Percentiles rank a stretch among this genome's conserved stretches.
phyloP scores from a whole-genome alignment of 2,888 invertebrate species.

The Iphiclides podalirius region DNA sequence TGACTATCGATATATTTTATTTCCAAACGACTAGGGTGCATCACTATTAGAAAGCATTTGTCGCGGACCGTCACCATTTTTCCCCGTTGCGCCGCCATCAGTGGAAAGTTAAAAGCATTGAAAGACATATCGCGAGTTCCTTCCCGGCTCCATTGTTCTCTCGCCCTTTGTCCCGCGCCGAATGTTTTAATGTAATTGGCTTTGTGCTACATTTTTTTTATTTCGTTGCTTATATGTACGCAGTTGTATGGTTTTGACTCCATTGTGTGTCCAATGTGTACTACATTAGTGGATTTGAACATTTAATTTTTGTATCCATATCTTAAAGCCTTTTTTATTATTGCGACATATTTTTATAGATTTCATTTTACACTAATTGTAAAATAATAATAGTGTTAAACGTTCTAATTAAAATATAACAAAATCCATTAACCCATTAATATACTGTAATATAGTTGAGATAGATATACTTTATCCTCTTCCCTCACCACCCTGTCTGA shows the following conservation, averaged over 20 bases:
- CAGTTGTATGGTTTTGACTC: neutral
- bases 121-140: constrained; percentile 78
- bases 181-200: constrained; percentile 81
- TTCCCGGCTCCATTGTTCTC: constrained; percentile 72
- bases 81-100: constrained; percentile 72
- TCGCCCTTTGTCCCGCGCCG: constrained; percentile 72
- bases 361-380: no score
- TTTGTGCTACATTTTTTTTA: constrained; percentile 63
- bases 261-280: no score
- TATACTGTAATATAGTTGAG: constrained; percentile 28
- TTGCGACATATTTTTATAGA: no score
- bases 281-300: neutral
- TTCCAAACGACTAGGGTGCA: constrained; percentile 31
- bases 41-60: constrained; percentile 70
- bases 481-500: constrained; percentile 55
- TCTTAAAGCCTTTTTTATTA: no score
- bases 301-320: no score
- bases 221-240: constrained; percentile 5
- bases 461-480: constrained; percentile 35
- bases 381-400: no score
- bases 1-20: no score
- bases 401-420: constrained; percentile 16
- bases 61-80: constrained; percentile 75
- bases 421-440: constrained; percentile 17
- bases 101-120: constrained; percentile 80